Evolutionary conservation across 2,888 invertebrate genomes (phyloP).

Genomic region (Aphodius sticticus): DNA sequence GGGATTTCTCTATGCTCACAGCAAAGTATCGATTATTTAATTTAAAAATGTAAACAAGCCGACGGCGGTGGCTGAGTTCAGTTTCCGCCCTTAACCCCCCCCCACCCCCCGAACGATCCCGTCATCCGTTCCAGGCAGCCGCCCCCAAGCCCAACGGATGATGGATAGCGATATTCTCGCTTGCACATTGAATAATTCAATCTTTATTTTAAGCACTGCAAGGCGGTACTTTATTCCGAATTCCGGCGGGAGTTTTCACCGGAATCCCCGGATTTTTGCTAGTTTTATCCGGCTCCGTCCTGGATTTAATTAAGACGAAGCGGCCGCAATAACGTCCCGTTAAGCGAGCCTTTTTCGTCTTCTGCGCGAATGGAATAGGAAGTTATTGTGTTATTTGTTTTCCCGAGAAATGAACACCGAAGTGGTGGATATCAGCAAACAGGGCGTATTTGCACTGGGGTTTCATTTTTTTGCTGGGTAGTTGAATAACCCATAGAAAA

Average conservation of each 20-base stretch:
- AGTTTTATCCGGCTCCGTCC: not conserved
- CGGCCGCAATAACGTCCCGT: not conserved
- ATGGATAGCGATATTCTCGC: not conserved
- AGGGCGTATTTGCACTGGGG: not conserved
- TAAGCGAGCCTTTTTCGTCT: not conserved
- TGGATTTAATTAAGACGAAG: not conserved
- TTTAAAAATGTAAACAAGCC: constrained; percentile 4
- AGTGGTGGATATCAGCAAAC: not conserved
- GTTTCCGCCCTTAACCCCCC: not conserved
- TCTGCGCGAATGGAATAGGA: not conserved
- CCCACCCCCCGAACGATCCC: not conserved
- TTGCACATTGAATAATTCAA: constrained; percentile 4
- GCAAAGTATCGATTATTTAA: constrained; percentile 4
- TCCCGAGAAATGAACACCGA: not conserved
- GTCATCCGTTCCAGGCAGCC: not conserved
- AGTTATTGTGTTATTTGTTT: not conserved
- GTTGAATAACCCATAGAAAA: too few species aligned
- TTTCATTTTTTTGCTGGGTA: not conserved
- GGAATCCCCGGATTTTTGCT: constrained; percentile 4
- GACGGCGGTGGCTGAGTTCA: not conserved
- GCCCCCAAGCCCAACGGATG: not conserved
- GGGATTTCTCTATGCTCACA: not conserved
- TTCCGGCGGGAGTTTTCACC: constrained; percentile 9
- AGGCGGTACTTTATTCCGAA: constrained; percentile 20
- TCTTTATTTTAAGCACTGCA: constrained; percentile 6